Evolutionary conservation across 2,797 vertebrate genomes (phyloP).

Genomic region (Brachymystax lenok): DNA sequence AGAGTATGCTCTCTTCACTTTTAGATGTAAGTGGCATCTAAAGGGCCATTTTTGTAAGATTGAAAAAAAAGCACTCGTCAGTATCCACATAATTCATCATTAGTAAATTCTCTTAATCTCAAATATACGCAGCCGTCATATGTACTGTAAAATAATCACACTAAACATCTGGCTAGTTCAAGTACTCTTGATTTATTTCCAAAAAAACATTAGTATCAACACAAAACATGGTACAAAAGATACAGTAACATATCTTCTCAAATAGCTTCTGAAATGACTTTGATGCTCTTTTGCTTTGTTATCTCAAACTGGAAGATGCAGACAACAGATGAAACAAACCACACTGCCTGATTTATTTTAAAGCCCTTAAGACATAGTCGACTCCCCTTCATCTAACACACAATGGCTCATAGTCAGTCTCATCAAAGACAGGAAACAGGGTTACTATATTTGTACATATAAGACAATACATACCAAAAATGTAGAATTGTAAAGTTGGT

Average conservation of each 20-base stretch:
- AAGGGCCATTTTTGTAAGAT: background rate
- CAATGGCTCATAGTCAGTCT: conserved; percentile 38
- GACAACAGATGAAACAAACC: conserved; percentile 42
- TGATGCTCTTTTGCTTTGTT: conserved; percentile 30
- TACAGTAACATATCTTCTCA: conserved; percentile 56
- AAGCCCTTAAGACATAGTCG: conserved; percentile 61
- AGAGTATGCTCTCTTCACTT: background rate
- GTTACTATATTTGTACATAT: conserved; percentile 59
- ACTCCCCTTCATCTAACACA: conserved; percentile 56
- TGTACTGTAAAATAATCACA: conserved; percentile 18
- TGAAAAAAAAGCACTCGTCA: background rate
- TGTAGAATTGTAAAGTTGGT: conserved; percentile 48
- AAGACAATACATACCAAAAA: conserved; percentile 42
- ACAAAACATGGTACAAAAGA: conserved; percentile 66
- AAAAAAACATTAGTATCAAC: conserved; percentile 63
- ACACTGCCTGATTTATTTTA: conserved; percentile 42
- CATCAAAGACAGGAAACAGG: conserved; percentile 55
- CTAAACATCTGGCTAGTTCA: conserved; percentile 42
- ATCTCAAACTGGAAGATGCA: conserved; percentile 47
- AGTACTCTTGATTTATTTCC: conserved; percentile 75
- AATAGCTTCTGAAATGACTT: conserved; percentile 26
- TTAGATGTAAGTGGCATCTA: background rate
- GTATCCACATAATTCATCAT: background rate
- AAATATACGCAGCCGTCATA: conserved; percentile 3
- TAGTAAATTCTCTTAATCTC: background rate